Evolutionary conservation across 1,140 invertebrate genomes (phyloP).

Genomic region (Heterodera schachtii): DNA sequence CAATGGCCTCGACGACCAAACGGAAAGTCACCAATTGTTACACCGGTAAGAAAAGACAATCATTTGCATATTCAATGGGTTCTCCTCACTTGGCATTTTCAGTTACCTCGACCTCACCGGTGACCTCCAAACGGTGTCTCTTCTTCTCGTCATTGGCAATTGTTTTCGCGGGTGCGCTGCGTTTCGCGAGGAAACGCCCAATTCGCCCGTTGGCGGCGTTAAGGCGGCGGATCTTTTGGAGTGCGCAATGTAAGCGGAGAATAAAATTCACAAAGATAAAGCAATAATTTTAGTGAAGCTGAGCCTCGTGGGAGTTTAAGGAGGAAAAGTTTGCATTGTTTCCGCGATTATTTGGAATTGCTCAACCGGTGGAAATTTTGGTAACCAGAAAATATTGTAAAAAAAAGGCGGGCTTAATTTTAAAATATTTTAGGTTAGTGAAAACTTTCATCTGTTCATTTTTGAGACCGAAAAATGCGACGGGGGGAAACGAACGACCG

Average conservation of each 20-base stretch:
- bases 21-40: conserved; percentile 33
- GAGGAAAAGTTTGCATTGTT: conserved; percentile 39
- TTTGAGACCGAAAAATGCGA: conserved; percentile 25
- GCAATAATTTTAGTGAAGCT: conserved; percentile 25
- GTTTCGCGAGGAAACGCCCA: conserved; percentile 26
- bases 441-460: conserved; percentile 37
- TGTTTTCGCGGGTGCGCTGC: conserved; percentile 41
- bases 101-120: conserved; percentile 46
- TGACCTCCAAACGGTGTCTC: conserved; percentile 43
- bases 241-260: conserved; percentile 39
- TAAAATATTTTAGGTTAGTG: conserved; percentile 28
- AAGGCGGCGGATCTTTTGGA: conserved; percentile 44
- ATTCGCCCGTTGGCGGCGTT: conserved; percentile 33
- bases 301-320: conserved; percentile 37
- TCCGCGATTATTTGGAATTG: conserved; percentile 45
- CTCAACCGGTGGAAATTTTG: conserved; percentile 30
- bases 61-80: conserved; percentile 2
- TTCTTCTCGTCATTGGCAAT: conserved; percentile 42
- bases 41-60: conserved; percentile 30
- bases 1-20: conserved; percentile 48
- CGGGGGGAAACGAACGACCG: conserved; percentile 13
- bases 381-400: not conserved
- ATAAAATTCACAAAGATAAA: conserved; percentile 1
- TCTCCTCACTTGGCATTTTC: not conserved
- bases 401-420: conserved; percentile 14